These are phyloP conservation scores for sheep (Ovis aries) DNA, from an alignment of 2,113 vertebrate species.

Conservation along the genomic window DNA sequence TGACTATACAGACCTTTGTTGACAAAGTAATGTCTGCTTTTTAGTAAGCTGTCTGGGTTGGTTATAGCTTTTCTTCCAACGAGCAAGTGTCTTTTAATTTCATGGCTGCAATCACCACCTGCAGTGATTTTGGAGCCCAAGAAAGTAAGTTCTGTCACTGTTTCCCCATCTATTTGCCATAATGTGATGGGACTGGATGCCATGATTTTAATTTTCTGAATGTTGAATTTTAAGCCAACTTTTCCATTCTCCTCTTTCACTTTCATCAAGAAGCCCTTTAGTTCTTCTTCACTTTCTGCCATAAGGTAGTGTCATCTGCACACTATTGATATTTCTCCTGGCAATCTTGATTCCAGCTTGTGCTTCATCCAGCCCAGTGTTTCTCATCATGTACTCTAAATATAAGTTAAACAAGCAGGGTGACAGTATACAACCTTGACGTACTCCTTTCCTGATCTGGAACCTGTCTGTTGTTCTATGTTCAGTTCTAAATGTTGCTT, in stretches of 20 bases:
- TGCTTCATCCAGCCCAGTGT: rapidly evolving
- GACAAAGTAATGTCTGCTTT: background rate
- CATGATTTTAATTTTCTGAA: background rate
- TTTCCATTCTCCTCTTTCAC: background rate
- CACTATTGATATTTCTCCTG: background rate
- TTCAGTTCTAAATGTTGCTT: background rate
- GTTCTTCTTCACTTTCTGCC: background rate
- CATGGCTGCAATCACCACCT: background rate
- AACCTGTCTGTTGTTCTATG: background rate
- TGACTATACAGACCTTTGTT: background rate
- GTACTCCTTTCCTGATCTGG: background rate
- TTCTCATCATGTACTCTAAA: background rate
- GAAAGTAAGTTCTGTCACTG: background rate
- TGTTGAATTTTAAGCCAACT: background rate
- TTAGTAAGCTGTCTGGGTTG: background rate
- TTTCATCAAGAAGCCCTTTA: background rate
- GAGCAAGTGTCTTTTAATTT: background rate
- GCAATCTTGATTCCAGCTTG: background rate
- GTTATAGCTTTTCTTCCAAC: background rate
- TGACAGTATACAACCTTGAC: background rate
- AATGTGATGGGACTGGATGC: background rate
- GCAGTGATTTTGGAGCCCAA: background rate
- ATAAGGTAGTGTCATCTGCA: background rate
- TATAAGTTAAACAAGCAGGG: background rate
- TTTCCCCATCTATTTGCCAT: background rate